Base-by-base conservation (phyloP, 2,888 invertebrate genomes). In the Pyrrhosoma nymphula region DNA sequence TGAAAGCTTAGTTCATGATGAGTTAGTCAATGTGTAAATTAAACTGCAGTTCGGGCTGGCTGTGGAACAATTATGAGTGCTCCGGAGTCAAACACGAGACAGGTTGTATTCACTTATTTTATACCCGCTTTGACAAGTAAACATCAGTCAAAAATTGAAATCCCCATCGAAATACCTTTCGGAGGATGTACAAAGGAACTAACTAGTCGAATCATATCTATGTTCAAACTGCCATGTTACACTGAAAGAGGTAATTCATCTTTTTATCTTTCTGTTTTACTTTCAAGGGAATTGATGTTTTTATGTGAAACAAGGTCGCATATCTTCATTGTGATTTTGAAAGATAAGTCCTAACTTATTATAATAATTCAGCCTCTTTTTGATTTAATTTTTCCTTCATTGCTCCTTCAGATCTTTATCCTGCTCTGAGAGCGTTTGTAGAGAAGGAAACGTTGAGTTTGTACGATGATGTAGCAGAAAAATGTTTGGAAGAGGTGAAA, bases 141-240 rank as follows among this genome's bases (percentile, higher is more conserved):
- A 95, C 96, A 97, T 75, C 96, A 97, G 90, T 98, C 97, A 96
- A 97, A 97, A 90, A 96, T 98, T 95, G 97, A 98, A 96, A 97
- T 98, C n/a, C 98, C 98, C 0, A 96, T 98, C 95, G 97, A 97
- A 96, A 98, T 98, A 95, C 98, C 98, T 0, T 97, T 97, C 96
- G 96, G 96, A 95, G 98, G 98, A 30, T 97, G 97, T 16, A 97
- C 98, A 1, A 97, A 97, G 95, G 98, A 98, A 97, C 97, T 98
- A 4, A 97, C 98, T 26, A 98, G 98, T 96, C 97, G 98, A 95
- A 97, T 98, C 88, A 97, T 98, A 96, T 97, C 97, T 93, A 98
- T 98, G 96, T 98, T 98, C 96, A 98, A 98, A 96, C 97, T 98
- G 95, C 98, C 98, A 0, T 98, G 98, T 95, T 98, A 98, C 96